Percentiles rank a stretch among this genome's conserved stretches.
phyloP scores from a whole-genome alignment of 2,113 vertebrate species.

The Microcebus murinus region DNA sequence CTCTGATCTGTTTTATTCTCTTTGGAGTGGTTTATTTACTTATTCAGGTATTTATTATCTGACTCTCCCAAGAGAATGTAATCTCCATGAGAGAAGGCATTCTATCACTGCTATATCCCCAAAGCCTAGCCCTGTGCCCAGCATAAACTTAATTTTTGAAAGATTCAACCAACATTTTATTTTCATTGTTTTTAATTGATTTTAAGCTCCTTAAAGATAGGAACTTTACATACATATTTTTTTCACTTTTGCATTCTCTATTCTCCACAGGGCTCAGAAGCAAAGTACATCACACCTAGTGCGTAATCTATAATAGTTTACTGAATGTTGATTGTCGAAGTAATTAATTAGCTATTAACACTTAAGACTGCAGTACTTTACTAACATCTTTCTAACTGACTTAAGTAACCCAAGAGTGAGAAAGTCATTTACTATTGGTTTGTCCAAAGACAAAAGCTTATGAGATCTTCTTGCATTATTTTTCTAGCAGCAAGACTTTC shows the following conservation, averaged over 20 bases:
- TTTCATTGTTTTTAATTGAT: conserved; percentile 11
- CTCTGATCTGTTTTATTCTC: neutral
- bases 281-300: neutral
- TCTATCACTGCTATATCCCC: neutral
- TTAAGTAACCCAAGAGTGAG: neutral
- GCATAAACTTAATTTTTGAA: neutral
- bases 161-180: neutral
- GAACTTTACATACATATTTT: neutral
- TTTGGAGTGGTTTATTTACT: neutral
- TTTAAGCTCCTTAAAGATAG: neutral
- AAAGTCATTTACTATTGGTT: neutral
- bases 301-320: neutral
- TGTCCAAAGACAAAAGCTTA: neutral
- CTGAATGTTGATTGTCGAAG: neutral
- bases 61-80: neutral
- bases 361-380: neutral
- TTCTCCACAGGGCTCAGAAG: neutral
- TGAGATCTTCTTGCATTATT: conserved; percentile 8
- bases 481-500: neutral
- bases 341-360: conserved; percentile 31
- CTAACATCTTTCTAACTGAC: neutral
- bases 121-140: neutral
- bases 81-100: neutral
- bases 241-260: neutral
- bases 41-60: neutral